Percentiles rank a stretch among this genome's conserved stretches.
Conservation (phyloP, 53 echinoderm and acorn worm genomes). For the Crossaster papposus region DNA sequence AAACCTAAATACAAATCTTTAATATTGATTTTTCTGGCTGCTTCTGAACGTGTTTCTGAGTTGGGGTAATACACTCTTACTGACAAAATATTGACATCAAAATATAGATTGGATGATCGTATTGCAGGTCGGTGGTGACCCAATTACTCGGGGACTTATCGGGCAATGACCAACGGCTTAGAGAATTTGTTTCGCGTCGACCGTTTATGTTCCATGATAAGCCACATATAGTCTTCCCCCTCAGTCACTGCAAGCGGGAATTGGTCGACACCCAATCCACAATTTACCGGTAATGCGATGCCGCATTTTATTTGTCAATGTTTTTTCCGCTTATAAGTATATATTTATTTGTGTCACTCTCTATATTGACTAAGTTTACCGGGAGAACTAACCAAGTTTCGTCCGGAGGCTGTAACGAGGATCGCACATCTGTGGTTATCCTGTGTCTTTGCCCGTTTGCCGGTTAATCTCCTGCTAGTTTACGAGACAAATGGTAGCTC, state of each 20-base stretch:
- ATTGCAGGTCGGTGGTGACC: background rate
- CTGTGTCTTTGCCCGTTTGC: background rate
- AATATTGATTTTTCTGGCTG: background rate
- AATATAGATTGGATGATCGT: background rate
- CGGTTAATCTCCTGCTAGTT: background rate
- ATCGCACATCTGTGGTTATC: conserved; percentile 36
- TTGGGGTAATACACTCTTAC: background rate
- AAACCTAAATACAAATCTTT: too few species aligned
- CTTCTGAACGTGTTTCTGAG: background rate
- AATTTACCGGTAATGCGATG: background rate
- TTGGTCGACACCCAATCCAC: background rate
- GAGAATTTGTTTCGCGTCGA: background rate
- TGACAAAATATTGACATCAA: background rate
- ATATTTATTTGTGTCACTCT: conserved; percentile 1
- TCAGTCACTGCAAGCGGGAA: background rate
- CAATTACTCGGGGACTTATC: background rate
- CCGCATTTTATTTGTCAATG: background rate
- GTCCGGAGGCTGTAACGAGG: conserved; percentile 29
- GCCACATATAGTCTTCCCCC: background rate
- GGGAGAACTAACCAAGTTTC: conserved; percentile 36
- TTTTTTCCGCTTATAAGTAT: background rate
- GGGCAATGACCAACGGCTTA: conserved; percentile 26
- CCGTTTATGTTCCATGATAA: background rate
- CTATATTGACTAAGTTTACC: background rate
- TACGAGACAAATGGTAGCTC: conserved; percentile 33